These are phyloP conservation scores for Papilio polytes DNA, from an alignment of 1,140 invertebrate species.

Conservation along the genomic window DNA sequence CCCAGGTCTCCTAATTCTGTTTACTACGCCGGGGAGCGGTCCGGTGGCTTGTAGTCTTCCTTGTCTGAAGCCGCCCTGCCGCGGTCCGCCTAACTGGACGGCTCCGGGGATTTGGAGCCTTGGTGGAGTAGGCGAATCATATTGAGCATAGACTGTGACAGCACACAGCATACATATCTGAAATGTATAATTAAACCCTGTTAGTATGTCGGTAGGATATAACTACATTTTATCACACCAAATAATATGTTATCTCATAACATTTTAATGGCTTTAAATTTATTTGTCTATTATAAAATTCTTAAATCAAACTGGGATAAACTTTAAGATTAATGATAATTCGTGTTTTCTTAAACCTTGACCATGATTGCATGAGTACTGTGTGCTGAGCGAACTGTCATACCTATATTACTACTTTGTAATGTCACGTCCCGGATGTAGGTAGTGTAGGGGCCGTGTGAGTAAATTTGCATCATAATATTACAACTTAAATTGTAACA, in stretches of 20 bases:
- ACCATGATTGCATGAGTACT: background rate
- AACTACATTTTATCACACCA: background rate
- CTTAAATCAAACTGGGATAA: too few relatives aligned
- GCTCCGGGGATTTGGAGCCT: constrained; percentile 86
- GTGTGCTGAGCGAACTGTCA: background rate
- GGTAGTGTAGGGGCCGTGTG: background rate
- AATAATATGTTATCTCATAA: too few relatives aligned
- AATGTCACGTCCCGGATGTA: constrained; percentile 26
- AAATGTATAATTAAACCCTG: constrained; percentile 53
- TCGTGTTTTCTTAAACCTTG: background rate
- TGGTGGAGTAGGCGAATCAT: constrained; percentile 81
- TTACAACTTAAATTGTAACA: background rate
- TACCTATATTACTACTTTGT: background rate
- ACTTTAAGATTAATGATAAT: background rate
- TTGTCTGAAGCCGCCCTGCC: constrained; percentile 74
- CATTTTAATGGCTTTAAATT: too few relatives aligned
- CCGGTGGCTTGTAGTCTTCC: constrained; percentile 65
- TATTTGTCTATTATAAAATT: too few relatives aligned
- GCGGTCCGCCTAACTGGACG: constrained; percentile 73
- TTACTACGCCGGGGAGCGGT: constrained; percentile 56
- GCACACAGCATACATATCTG: constrained; percentile 81
- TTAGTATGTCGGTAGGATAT: constrained; percentile 16
- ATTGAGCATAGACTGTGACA: constrained; percentile 80
- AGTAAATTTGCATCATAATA: background rate
- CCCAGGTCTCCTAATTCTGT: constrained; percentile 81